phyloP scores from a whole-genome alignment of 2,113 vertebrate genomes.

The Bujurquina vittata region DNA sequence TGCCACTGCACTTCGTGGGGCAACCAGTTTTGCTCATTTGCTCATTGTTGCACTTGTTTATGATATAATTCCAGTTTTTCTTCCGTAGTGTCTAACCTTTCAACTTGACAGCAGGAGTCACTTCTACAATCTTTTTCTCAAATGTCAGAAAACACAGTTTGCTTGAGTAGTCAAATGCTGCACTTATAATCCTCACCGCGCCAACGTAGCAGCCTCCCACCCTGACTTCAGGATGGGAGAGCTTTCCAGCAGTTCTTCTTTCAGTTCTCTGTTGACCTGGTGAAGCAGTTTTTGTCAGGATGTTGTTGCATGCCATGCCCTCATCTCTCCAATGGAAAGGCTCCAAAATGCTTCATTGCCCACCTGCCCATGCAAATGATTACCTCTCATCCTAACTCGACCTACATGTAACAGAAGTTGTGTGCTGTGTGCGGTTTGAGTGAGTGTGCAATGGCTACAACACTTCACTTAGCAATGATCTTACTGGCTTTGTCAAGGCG shows the following conservation, averaged over 20 bases:
- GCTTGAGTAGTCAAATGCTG: background rate
- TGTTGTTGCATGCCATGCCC: slow-evolving; percentile 16
- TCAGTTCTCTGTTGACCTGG: slow-evolving; percentile 3
- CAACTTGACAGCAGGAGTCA: background rate
- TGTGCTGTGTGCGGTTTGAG: background rate
- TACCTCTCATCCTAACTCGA: slow-evolving; percentile 3
- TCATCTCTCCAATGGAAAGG: slow-evolving; percentile 12
- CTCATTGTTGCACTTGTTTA: background rate
- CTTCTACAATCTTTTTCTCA: background rate
- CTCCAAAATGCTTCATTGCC: slow-evolving; percentile 4
- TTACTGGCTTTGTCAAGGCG: background rate
- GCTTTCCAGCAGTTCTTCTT: background rate
- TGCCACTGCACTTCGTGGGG: background rate
- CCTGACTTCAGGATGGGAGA: background rate
- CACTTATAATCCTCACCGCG: background rate
- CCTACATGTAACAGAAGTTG: background rate
- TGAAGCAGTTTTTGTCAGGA: slow-evolving; percentile 11
- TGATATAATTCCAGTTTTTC: background rate
- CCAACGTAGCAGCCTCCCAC: background rate
- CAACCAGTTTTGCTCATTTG: background rate
- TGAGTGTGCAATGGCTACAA: background rate
- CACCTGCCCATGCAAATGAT: slow-evolving; percentile 30
- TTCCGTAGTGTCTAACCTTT: slow-evolving; percentile 19
- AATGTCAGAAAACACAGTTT: slow-evolving; percentile 15
- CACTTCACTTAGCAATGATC: background rate